These are phyloP conservation scores for Psylliodes chrysocephalus DNA, from an alignment of 2,888 invertebrate species.

Conservation along the genomic window DNA sequence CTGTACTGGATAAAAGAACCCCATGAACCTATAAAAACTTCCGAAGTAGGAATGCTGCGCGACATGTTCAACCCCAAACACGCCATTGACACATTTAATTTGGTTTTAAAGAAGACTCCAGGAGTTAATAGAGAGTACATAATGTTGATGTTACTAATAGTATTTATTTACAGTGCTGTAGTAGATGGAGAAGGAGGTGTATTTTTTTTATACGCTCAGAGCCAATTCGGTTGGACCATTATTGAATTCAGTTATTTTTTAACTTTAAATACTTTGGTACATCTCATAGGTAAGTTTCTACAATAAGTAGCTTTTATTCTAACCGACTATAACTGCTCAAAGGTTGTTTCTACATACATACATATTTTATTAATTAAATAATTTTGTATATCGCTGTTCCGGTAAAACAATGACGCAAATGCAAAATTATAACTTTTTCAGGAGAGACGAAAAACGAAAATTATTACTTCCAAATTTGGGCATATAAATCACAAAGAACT, in stretches of 20 bases:
- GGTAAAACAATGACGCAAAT: no score
- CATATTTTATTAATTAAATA: no score
- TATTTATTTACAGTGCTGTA: slow-evolving; percentile 53
- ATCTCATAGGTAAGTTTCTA: slow-evolving; percentile 66
- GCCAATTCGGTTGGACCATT: slow-evolving; percentile 70
- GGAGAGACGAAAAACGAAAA: no score
- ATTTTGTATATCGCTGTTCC: no score
- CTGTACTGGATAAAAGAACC: slow-evolving; percentile 59
- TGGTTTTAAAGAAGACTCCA: slow-evolving; percentile 53
- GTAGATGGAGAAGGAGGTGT: slow-evolving; percentile 69
- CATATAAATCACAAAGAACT: no score
- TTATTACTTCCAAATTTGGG: no score
- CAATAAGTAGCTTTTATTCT: no score
- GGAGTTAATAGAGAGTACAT: slow-evolving; percentile 54
- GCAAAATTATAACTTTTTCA: no score
- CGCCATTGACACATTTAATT: slow-evolving; percentile 56
- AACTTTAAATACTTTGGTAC: slow-evolving; percentile 69
- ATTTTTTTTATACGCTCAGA: slow-evolving; percentile 69
- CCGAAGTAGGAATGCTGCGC: slow-evolving; percentile 47
- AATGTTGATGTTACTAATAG: slow-evolving; percentile 50
- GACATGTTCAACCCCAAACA: slow-evolving; percentile 59
- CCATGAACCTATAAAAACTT: slow-evolving; percentile 38
- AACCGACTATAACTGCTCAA: no score
- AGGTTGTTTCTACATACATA: no score
- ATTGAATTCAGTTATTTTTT: slow-evolving; percentile 70